A percentile compares a stretch with the other conserved stretches of the same genome.
phyloP scores from a whole-genome alignment of 2,113 vertebrate genomes.

The Tragelaphus strepsiceros region DNA sequence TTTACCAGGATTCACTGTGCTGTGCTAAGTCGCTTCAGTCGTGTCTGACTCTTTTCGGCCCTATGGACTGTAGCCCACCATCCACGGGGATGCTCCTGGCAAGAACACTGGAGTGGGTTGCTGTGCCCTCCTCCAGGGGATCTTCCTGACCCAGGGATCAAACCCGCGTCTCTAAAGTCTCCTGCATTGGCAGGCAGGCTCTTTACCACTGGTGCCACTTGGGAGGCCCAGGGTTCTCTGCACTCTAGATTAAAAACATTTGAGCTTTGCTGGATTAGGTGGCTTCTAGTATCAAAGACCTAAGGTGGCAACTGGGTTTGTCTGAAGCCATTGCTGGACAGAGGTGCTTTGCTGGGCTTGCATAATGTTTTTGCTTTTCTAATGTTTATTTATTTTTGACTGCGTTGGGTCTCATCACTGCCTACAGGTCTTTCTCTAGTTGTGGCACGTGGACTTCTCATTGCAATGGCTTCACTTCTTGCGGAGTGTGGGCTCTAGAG shows the following conservation, averaged over 20 bases:
- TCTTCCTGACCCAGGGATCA: neutral
- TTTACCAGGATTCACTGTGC: neutral
- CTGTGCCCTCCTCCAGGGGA: neutral
- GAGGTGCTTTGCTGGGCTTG: neutral
- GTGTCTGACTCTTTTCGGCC: neutral
- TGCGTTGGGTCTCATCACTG: neutral
- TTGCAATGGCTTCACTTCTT: neutral
- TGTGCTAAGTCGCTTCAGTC: neutral
- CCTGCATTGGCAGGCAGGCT: neutral
- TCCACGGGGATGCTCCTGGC: neutral
- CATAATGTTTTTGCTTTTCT: neutral
- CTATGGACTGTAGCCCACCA: neutral
- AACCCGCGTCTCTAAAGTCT: neutral
- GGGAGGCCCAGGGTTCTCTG: neutral
- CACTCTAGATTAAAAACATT: neutral
- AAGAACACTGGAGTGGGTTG: neutral
- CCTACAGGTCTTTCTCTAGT: neutral
- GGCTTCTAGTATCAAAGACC: neutral
- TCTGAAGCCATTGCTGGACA: neutral
- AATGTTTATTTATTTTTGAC: neutral
- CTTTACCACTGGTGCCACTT: neutral
- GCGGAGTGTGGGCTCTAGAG: neutral
- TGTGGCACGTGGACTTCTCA: fast-evolving
- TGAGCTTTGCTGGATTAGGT: neutral
- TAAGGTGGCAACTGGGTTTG: neutral